These are phyloP conservation scores for Ditylenchus weischeri DNA, from an alignment of 2,888 invertebrate genomes.

Conservation along the genomic window DNA sequence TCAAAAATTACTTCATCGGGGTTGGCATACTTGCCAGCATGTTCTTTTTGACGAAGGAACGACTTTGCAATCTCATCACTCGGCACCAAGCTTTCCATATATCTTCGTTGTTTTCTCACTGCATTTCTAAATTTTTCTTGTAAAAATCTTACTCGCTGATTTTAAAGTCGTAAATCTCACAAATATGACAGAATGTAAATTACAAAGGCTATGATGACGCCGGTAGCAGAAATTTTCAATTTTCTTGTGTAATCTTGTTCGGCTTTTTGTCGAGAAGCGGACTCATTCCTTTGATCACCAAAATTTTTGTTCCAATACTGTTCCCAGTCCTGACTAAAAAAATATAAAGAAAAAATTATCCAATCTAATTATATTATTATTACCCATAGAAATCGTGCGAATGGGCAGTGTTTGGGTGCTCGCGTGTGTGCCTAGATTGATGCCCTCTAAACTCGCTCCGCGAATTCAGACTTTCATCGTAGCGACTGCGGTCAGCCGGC, in stretches of 20 bases:
- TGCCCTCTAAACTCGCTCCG: neutral
- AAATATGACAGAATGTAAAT: too few relatives aligned
- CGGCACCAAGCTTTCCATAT: slow-evolving; percentile 42
- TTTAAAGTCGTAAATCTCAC: too few relatives aligned
- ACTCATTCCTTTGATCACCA: neutral
- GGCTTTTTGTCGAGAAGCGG: neutral
- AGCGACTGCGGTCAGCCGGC: slow-evolving; percentile 42
- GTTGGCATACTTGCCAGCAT: slow-evolving; percentile 10
- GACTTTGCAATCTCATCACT: slow-evolving; percentile 52
- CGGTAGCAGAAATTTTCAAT: neutral
- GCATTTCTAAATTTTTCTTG: slow-evolving; percentile 32
- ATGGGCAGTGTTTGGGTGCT: neutral
- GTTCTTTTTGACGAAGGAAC: slow-evolving; percentile 50
- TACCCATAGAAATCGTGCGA: slow-evolving; percentile 1
- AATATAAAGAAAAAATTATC: neutral
- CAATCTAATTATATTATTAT: neutral
- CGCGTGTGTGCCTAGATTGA: neutral
- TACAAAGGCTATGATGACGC: neutral
- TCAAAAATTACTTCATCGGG: neutral
- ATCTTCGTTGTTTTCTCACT: slow-evolving; percentile 36
- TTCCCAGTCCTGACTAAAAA: slow-evolving; percentile 22
- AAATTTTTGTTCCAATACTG: slow-evolving; percentile 17
- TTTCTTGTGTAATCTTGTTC: neutral
- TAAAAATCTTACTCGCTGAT: neutral
- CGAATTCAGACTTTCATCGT: slow-evolving; percentile 11